Conservation (phyloP, 2,888 invertebrate genomes). For the Mantis religiosa region DNA sequence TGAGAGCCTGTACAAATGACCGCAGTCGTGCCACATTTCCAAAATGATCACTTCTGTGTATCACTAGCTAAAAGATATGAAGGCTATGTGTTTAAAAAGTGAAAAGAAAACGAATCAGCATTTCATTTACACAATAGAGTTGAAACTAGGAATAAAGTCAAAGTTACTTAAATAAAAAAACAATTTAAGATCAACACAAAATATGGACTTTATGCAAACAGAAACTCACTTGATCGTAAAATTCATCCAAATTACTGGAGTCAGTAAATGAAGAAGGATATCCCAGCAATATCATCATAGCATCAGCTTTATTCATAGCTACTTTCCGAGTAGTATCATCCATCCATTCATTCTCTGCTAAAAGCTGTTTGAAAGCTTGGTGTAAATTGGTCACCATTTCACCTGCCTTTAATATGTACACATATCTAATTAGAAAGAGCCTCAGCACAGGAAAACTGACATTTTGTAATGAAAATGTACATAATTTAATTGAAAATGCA, state of each 20-base stretch:
- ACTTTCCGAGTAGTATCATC: slow-evolving; percentile 19
- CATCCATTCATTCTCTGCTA: slow-evolving; percentile 27
- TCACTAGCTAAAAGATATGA: slow-evolving; percentile 26
- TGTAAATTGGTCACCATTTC: slow-evolving; percentile 46
- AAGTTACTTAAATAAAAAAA: too few relatives aligned
- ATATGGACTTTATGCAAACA: background rate
- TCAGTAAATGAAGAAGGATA: slow-evolving; percentile 23
- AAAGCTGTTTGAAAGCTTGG: slow-evolving; percentile 45
- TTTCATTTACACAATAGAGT: too few relatives aligned
- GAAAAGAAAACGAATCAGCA: too few relatives aligned
- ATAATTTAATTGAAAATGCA: too few relatives aligned
- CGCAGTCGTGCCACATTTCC: slow-evolving; percentile 36
- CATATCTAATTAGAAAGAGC: background rate
- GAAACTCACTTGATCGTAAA: background rate
- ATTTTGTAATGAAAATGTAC: too few relatives aligned
- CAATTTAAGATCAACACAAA: background rate
- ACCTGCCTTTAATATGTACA: slow-evolving; percentile 24
- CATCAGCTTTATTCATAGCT: slow-evolving; percentile 22
- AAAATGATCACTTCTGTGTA: slow-evolving; percentile 32
- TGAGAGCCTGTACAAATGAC: slow-evolving; percentile 28
- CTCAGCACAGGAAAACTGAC: slow-evolving; percentile 19
- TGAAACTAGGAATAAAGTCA: background rate
- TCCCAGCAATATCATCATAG: slow-evolving; percentile 27
- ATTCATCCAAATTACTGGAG: background rate
- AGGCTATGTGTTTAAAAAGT: background rate